phyloP scores from a whole-genome alignment of 2,888 invertebrate species.

The Tachystola acroxantha region DNA sequence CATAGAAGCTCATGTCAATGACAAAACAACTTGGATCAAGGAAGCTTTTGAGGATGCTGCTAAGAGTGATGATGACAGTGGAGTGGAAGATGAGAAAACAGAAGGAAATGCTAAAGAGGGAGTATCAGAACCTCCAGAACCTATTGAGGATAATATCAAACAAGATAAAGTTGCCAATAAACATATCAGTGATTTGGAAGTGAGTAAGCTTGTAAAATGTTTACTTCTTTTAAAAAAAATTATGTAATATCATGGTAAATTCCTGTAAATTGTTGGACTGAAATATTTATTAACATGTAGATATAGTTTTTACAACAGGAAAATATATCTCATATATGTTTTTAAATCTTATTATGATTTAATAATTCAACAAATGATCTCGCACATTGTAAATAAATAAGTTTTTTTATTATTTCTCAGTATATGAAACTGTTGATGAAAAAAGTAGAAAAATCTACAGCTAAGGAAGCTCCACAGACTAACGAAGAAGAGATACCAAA shows the following conservation, averaged over 20 bases:
- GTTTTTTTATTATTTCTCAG: conserved; percentile 37
- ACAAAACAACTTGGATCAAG: conserved; percentile 59
- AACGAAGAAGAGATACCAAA: conserved; percentile 42
- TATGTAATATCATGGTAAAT: too few relatives aligned
- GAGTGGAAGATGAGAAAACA: conserved; percentile 40
- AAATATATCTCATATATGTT: too few relatives aligned
- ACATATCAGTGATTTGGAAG: conserved; percentile 87
- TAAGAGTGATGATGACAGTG: conserved; percentile 50
- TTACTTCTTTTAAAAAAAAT: neutral
- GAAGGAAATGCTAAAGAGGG: conserved; percentile 21
- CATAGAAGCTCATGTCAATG: conserved; percentile 86
- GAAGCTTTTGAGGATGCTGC: conserved; percentile 51
- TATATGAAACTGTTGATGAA: conserved; percentile 85
- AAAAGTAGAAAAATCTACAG: conserved; percentile 48
- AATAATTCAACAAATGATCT: too few relatives aligned
- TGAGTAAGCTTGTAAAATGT: conserved; percentile 29
- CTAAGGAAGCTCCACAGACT: conserved; percentile 27
- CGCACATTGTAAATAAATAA: too few relatives aligned
- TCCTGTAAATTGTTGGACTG: too few relatives aligned
- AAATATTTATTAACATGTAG: too few relatives aligned
- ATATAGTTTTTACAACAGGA: too few relatives aligned
- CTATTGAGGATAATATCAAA: conserved; percentile 38
- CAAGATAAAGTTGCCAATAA: conserved; percentile 81
- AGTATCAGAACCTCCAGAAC: neutral
- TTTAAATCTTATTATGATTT: too few relatives aligned